Conservation (phyloP, 2,797 vertebrate species). For the Micropoecilia bifurca region DNA sequence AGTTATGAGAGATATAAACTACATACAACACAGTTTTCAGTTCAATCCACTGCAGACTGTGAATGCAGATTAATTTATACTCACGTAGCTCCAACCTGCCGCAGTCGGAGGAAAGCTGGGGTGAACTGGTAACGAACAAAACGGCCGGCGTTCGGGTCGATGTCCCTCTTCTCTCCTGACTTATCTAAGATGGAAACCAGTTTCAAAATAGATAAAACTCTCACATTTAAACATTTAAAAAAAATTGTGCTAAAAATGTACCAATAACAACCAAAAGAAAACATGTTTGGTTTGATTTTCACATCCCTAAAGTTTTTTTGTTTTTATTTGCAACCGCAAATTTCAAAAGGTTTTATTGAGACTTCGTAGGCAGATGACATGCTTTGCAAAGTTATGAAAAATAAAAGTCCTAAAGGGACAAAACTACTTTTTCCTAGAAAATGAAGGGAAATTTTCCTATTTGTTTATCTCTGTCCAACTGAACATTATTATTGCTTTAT, state of each 20-base stretch:
- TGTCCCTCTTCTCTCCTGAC: slow-evolving; percentile 87
- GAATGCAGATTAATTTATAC: slow-evolving; percentile 63
- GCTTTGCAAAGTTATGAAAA: background rate
- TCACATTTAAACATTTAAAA: background rate
- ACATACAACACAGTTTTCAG: background rate
- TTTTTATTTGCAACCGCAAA: background rate
- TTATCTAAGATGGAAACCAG: slow-evolving; percentile 77
- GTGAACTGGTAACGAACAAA: slow-evolving; percentile 98
- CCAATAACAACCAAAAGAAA: background rate
- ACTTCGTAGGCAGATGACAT: background rate
- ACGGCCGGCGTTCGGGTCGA: slow-evolving; percentile 92
- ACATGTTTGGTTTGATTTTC: background rate
- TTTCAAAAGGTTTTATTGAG: background rate
- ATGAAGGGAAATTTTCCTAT: background rate
- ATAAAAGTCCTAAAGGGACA: background rate
- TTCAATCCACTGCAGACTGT: too few relatives aligned
- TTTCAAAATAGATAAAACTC: background rate
- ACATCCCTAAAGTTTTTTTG: background rate
- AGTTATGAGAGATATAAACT: background rate
- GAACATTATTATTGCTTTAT: background rate
- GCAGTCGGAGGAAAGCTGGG: slow-evolving; percentile 92
- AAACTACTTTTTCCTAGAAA: background rate
- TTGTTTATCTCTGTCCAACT: background rate
- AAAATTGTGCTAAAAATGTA: background rate
- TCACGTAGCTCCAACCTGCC: slow-evolving; percentile 98